Conservation (phyloP, 2,797 vertebrate genomes). For the Sebastes iracundus region DNA sequence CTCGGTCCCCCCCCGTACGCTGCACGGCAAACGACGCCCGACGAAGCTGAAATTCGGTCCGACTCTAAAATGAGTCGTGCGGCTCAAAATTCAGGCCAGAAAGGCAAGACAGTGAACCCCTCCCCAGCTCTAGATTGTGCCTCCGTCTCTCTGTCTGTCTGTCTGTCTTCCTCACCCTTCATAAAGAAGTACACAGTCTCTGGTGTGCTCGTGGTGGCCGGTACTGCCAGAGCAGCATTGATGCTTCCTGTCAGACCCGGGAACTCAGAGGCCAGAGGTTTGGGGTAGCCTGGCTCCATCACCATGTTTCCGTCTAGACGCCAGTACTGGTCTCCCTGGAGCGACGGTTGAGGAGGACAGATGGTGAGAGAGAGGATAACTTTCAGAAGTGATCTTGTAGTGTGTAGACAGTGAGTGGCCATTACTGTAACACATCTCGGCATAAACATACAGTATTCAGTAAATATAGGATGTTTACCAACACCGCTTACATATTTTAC, state of each 20-base stretch:
- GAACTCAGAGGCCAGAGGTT: slow-evolving; percentile 86
- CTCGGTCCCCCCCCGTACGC: accelerated
- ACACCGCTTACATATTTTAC: too few species aligned
- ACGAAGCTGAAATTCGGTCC: too few species aligned
- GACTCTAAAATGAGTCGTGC: too few species aligned
- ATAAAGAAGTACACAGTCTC: slow-evolving; percentile 93
- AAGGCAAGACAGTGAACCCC: too few species aligned
- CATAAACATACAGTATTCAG: background rate
- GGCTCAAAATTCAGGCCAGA: too few species aligned
- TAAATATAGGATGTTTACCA: background rate
- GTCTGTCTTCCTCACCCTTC: slow-evolving; percentile 75
- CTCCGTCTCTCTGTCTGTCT: background rate
- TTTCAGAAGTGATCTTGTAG: too few species aligned
- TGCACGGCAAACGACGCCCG: too few species aligned
- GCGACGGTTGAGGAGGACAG: background rate
- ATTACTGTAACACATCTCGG: background rate
- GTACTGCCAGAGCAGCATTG: slow-evolving; percentile 84
- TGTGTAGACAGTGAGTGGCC: background rate
- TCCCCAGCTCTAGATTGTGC: background rate
- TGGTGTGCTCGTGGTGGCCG: slow-evolving; percentile 80
- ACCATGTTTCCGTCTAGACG: slow-evolving; percentile 86
- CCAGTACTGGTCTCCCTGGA: slow-evolving; percentile 89
- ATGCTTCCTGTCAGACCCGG: slow-evolving; percentile 87
- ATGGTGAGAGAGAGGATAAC: background rate
- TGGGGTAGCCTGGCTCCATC: slow-evolving; percentile 88